Conservation (phyloP, 2,888 invertebrate genomes). For the Cremastinae sp. region DNA sequence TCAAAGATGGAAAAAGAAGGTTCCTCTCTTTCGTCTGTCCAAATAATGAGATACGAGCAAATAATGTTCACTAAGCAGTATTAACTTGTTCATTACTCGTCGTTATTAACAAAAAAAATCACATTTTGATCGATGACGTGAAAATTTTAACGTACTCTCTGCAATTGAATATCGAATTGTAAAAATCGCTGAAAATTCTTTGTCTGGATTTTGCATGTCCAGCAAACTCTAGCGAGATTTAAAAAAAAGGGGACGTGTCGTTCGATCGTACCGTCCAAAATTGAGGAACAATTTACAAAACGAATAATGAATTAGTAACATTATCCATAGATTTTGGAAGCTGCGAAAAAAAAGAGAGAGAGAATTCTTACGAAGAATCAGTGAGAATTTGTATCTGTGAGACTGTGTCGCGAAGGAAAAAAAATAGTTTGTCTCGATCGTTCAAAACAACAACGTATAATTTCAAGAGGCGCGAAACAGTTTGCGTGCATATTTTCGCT, state of each 20-base stretch:
- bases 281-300: background rate
- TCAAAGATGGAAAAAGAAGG: too few species aligned
- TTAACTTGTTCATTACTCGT: slow-evolving; percentile 53
- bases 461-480: slow-evolving; percentile 25
- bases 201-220: too few species aligned
- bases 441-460: too few species aligned
- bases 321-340: slow-evolving; percentile 8
- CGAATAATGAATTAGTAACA: background rate
- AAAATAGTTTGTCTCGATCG: too few species aligned
- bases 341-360: background rate
- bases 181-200: too few species aligned
- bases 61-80: slow-evolving; percentile 64
- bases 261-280: slow-evolving; percentile 18
- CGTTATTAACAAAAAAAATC: slow-evolving; percentile 55
- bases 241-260: too few species aligned
- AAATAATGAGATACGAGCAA: slow-evolving; percentile 33
- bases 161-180: slow-evolving; percentile 47
- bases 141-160: slow-evolving; percentile 52
- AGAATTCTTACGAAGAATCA: too few species aligned
- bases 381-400: too few species aligned
- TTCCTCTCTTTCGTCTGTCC: background rate
- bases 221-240: too few species aligned
- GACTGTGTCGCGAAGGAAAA: too few species aligned
- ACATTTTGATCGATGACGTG: slow-evolving; percentile 39
- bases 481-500: background rate